Percentiles rank a stretch among this genome's conserved stretches.
phyloP scores from a whole-genome alignment of 2,797 vertebrate species.

The Spea hammondii region DNA sequence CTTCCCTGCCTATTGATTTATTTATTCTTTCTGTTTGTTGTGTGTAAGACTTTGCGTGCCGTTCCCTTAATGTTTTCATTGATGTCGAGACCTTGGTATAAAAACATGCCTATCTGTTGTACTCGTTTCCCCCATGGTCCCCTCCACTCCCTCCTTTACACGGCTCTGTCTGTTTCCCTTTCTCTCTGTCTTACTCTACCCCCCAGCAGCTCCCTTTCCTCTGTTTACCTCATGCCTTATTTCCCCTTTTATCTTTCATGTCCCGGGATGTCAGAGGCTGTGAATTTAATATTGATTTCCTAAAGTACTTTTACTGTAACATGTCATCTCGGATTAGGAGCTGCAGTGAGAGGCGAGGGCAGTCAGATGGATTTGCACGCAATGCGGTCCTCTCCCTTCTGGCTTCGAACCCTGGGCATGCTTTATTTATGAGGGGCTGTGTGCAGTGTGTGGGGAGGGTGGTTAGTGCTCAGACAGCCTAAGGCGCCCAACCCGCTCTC shows the following conservation, averaged over 20 bases:
- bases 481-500: slow-evolving; percentile 54
- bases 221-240: slow-evolving; percentile 83
- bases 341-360: slow-evolving; percentile 73
- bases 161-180: slow-evolving; percentile 67
- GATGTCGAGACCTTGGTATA: slow-evolving; percentile 84
- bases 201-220: slow-evolving; percentile 75
- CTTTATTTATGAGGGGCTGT: slow-evolving; percentile 83
- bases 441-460: slow-evolving; percentile 62
- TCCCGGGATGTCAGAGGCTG: slow-evolving; percentile 86
- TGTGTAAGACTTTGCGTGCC: slow-evolving; percentile 77
- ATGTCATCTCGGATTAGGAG: slow-evolving; percentile 88
- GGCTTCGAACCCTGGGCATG: slow-evolving; percentile 71
- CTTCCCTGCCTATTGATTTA: slow-evolving; percentile 44
- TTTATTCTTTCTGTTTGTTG: slow-evolving; percentile 62
- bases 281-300: slow-evolving; percentile 99
- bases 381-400: slow-evolving; percentile 72
- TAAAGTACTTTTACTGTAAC: slow-evolving; percentile 99
- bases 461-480: slow-evolving; percentile 61
- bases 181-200: slow-evolving; percentile 63
- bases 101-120: slow-evolving; percentile 81
- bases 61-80: slow-evolving; percentile 88
- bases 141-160: slow-evolving; percentile 63
- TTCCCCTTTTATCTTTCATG: slow-evolving; percentile 86
- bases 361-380: slow-evolving; percentile 88
- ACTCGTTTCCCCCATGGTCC: slow-evolving; percentile 75